Evolutionary conservation across 35 echinoderm and acorn worm species (phyloP), one percentile per base, ranked within the genome.

Genomic region (Eucidaris tribuloides): DNA sequence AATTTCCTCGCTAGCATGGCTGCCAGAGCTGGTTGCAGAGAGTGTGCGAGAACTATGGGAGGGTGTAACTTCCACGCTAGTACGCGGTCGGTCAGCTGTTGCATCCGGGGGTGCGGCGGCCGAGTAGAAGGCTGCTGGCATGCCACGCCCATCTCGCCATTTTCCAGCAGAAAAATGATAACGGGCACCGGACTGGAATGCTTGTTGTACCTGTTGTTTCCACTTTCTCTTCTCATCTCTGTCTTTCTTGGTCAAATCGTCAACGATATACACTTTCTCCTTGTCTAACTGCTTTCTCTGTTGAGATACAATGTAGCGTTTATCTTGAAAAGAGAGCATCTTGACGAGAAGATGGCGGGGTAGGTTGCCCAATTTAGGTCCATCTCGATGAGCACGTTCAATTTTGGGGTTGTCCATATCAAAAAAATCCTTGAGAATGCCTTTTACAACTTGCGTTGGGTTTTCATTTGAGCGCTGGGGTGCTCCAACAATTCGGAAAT

Each of bases 331-430:
- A 4, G 87, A 89, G 17, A 89, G 72, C 63, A 89, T 82, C 62
- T 82, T 89, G 0, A 76, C 79, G 7, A 76, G 48, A 55, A 89
- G 19, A 61, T 83, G 87, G 50, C 78, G 42, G 13, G 86, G 86
- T 25, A 45, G 61, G 30, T 43, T 38, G 5, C 50, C 65, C 30
- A 41, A 15, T 45, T 42, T 45, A 34, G 59, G 59, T 3, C 78
- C 86, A 40, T 89, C 86, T 50, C 86, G 56, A 60, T 89, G 86
- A 30, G 62, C 77, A 28, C 86, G 41, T 32, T 89, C 86, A 30
- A 89, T 82, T 76, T 52, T 70, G 18, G 83, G 83, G 42, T 76
- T 52, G 7, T 36, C 65, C 83, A 68, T 45, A 14, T 31, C 64
- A 74, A 85, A 85, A 18, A 33, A 34, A 29, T 17, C 28, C 2